A percentile compares a stretch with the other conserved stretches of the same genome.
These are phyloP conservation scores for Lasiurus cinereus DNA, from an alignment of 2,113 vertebrate genomes.

Conservation along the genomic window DNA sequence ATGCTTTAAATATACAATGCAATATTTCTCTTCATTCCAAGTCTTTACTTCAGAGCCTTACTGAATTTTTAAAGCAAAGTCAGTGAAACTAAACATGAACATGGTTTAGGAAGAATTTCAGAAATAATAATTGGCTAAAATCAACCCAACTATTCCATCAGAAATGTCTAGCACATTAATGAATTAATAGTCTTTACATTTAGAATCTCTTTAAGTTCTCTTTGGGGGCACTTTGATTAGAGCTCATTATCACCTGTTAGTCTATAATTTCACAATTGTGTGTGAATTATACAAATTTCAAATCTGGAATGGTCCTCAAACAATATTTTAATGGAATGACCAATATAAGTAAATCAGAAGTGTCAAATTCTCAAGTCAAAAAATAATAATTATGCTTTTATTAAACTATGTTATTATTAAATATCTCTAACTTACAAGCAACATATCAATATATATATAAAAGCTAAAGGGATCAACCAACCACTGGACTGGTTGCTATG, in stretches of 20 bases:
- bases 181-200: background rate
- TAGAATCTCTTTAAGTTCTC: background rate
- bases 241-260: background rate
- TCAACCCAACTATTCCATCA: slow-evolving; percentile 29
- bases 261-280: slow-evolving; percentile 47
- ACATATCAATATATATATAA: too few relatives aligned
- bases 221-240: background rate
- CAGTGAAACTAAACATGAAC: slow-evolving; percentile 24
- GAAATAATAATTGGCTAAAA: slow-evolving; percentile 51
- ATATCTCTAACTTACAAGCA: background rate
- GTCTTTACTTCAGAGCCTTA: slow-evolving; percentile 56
- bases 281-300: slow-evolving; percentile 45
- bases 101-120: slow-evolving; percentile 34
- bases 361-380: slow-evolving; percentile 46
- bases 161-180: background rate
- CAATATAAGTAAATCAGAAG: slow-evolving; percentile 52
- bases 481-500: too few relatives aligned
- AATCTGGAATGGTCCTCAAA: slow-evolving; percentile 1
- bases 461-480: too few relatives aligned
- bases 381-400: slow-evolving; percentile 51
- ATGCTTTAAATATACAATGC: slow-evolving; percentile 30
- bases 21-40: slow-evolving; percentile 55
- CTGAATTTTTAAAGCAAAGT: slow-evolving; percentile 58
- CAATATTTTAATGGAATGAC: slow-evolving; percentile 40
- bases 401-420: slow-evolving; percentile 58